These are phyloP conservation scores for Apodemus agrarius DNA, from an alignment of 2,797 vertebrate species.

Conservation along the genomic window DNA sequence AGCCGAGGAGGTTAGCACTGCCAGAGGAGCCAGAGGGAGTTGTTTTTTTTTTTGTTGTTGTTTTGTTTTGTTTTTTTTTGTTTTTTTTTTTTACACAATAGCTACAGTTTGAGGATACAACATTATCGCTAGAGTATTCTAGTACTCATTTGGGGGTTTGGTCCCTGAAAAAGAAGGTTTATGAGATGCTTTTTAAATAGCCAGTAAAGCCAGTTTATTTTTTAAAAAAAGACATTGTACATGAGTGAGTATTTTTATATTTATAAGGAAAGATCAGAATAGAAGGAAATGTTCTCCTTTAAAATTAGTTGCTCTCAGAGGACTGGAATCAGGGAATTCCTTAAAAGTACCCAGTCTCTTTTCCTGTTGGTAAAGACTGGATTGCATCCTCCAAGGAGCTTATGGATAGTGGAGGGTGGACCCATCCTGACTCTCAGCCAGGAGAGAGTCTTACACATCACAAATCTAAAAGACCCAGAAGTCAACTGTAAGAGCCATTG, in stretches of 20 bases:
- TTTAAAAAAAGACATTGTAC: constrained; percentile 19
- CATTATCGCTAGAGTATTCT: neutral
- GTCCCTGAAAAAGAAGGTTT: neutral
- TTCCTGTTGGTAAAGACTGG: neutral
- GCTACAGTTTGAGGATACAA: neutral
- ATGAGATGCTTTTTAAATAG: constrained; percentile 7
- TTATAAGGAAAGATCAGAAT: neutral
- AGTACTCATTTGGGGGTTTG: neutral
- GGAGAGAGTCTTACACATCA: neutral
- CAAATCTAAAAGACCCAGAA: neutral
- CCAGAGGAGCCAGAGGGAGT: neutral
- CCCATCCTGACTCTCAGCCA: neutral
- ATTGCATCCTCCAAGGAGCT: neutral
- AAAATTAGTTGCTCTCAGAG: neutral
- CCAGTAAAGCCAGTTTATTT: constrained; percentile 34
- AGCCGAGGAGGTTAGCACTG: neutral
- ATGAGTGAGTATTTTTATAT: neutral
- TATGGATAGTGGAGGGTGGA: neutral
- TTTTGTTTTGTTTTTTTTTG: no score
- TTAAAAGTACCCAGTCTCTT: neutral
- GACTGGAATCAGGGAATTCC: neutral
- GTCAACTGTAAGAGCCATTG: neutral
- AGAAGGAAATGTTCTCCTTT: neutral
- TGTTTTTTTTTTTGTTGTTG: no score
- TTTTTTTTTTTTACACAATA: neutral